Conservation (phyloP, 2,113 vertebrate species). For the Girardinichthys multiradiatus region DNA sequence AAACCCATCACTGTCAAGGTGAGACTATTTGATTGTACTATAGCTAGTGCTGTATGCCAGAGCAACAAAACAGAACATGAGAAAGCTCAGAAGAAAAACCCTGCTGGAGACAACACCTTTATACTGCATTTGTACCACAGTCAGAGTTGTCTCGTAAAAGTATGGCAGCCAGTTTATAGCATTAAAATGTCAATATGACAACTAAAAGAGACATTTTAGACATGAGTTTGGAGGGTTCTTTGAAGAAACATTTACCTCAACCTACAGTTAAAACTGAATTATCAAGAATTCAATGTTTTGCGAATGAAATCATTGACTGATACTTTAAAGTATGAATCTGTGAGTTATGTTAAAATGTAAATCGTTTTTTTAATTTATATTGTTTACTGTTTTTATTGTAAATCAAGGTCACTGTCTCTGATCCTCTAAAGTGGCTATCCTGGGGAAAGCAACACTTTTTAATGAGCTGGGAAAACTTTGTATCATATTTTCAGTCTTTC, state of each 20-base stretch:
- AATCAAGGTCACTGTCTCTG: slow-evolving; percentile 46
- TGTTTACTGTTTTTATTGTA: slow-evolving; percentile 67
- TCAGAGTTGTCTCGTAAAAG: not conserved
- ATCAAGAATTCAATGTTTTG: slow-evolving; percentile 13
- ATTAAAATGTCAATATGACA: slow-evolving; percentile 30
- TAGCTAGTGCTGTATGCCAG: slow-evolving; percentile 15
- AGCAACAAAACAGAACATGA: slow-evolving; percentile 4
- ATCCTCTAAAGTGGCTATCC: slow-evolving; percentile 31
- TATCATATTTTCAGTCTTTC: slow-evolving; percentile 53
- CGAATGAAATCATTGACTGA: slow-evolving; percentile 22
- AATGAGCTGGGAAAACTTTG: slow-evolving; percentile 39
- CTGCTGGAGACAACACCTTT: slow-evolving; percentile 6
- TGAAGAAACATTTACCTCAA: slow-evolving; percentile 61
- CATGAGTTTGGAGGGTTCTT: slow-evolving; percentile 14
- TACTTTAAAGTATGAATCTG: slow-evolving; percentile 25
- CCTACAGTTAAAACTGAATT: slow-evolving; percentile 15
- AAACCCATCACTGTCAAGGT: slow-evolving; percentile 33
- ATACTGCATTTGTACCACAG: slow-evolving; percentile 21
- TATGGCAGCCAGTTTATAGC: slow-evolving; percentile 32
- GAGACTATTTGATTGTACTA: slow-evolving; percentile 58
- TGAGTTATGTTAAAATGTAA: slow-evolving; percentile 55
- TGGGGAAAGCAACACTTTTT: slow-evolving; percentile 75
- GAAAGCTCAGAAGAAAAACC: slow-evolving; percentile 2
- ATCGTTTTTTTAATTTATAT: slow-evolving; percentile 68
- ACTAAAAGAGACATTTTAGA: slow-evolving; percentile 26